Evolutionary conservation across 1,140 invertebrate species (phyloP).

Genomic region (Cecropterus lyciades): DNA sequence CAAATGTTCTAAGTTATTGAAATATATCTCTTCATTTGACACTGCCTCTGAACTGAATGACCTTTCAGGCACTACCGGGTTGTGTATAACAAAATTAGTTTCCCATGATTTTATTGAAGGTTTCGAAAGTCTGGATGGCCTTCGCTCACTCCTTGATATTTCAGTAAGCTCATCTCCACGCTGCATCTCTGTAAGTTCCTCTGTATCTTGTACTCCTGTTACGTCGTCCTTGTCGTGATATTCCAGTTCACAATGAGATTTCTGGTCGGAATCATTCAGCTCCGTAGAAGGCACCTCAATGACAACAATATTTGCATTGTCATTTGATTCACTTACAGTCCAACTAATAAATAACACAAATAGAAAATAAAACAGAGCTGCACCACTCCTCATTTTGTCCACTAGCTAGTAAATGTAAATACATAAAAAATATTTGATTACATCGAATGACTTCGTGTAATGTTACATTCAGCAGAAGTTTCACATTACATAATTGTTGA

Average conservation of each 20-base stretch:
- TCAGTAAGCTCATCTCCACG: background rate
- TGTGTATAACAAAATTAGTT: background rate
- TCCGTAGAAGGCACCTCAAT: background rate
- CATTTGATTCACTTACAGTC: background rate
- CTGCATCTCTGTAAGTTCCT: background rate
- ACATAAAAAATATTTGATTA: background rate
- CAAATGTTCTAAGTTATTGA: background rate
- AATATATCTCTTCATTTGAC: background rate
- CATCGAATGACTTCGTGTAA: background rate
- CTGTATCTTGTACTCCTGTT: background rate
- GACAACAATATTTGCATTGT: background rate
- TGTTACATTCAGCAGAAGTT: background rate
- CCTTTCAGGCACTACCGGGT: background rate
- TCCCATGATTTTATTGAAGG: background rate
- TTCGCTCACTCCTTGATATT: background rate
- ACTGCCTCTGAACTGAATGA: background rate
- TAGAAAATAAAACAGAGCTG: background rate
- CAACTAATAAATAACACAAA: background rate
- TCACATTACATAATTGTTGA: too few species aligned
- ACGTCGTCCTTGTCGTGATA: background rate
- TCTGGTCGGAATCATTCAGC: background rate
- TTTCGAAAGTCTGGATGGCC: background rate
- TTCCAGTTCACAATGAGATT: background rate
- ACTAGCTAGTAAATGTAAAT: background rate
- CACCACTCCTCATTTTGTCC: slow-evolving; percentile 8